A percentile compares a stretch with the other conserved stretches of the same genome.
Conservation (phyloP, 1,140 invertebrate species). For the Oreohelix idahoensis region DNA sequence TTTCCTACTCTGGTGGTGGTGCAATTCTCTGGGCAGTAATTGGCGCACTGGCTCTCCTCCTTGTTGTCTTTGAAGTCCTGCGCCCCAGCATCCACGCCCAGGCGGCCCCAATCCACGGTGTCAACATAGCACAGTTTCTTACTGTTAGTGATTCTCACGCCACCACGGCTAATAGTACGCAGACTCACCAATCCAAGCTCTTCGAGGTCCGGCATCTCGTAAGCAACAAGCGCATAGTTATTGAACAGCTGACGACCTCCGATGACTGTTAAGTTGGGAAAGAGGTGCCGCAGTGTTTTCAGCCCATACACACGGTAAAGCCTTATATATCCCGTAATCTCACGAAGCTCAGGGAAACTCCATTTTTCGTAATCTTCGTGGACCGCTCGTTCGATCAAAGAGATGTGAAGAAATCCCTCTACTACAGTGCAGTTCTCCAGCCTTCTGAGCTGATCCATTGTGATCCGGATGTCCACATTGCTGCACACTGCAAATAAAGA, state of each 20-base stretch:
- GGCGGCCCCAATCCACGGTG: slow-evolving; percentile 90
- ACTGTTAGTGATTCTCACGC: slow-evolving; percentile 91
- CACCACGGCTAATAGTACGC: slow-evolving; percentile 85
- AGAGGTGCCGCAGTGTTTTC: slow-evolving; percentile 85
- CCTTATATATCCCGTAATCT: slow-evolving; percentile 84
- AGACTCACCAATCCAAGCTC: slow-evolving; percentile 88
- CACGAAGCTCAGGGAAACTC: slow-evolving; percentile 78
- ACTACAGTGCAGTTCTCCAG: slow-evolving; percentile 87
- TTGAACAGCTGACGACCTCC: slow-evolving; percentile 87
- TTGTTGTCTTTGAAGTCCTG: slow-evolving; percentile 65
- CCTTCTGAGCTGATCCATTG: slow-evolving; percentile 77
- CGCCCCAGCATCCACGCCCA: slow-evolving; percentile 70
- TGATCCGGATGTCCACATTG: slow-evolving; percentile 73
- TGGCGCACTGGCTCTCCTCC: slow-evolving; percentile 62
- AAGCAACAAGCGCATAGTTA: slow-evolving; percentile 91
- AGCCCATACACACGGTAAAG: slow-evolving; percentile 85
- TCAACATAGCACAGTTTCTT: slow-evolving; percentile 89
- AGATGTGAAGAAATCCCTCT: slow-evolving; percentile 87
- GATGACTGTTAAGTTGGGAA: slow-evolving; percentile 96
- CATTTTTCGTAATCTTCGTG: slow-evolving; percentile 55
- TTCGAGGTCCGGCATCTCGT: slow-evolving; percentile 78
- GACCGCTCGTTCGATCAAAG: slow-evolving; percentile 77
- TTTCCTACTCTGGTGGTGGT: slow-evolving; percentile 39
- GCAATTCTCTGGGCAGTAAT: slow-evolving; percentile 64
- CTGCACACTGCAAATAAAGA: slow-evolving; percentile 51